Conservation (phyloP, 2,113 vertebrate species). For the Chiloscyllium plagiosum region DNA sequence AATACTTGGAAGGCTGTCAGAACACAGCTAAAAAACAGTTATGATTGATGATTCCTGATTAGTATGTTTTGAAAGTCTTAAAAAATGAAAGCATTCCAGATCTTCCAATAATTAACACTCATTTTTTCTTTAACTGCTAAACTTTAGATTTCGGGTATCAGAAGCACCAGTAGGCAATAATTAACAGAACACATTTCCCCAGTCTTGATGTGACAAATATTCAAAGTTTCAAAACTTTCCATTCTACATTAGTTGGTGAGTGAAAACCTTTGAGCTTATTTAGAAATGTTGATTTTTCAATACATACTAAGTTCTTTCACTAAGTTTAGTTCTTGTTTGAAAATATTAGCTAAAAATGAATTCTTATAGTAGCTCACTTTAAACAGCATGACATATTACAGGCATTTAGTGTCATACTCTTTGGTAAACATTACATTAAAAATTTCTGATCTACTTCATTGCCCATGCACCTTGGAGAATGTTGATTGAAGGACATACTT, state of each 20-base stretch:
- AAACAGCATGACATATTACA: neutral
- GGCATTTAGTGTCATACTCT: neutral
- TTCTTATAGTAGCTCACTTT: neutral
- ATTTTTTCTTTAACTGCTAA: neutral
- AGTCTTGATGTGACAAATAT: neutral
- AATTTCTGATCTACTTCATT: neutral
- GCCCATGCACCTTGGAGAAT: neutral
- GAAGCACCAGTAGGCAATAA: neutral
- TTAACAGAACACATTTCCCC: neutral
- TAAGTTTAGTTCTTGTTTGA: neutral
- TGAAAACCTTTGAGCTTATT: constrained; percentile 3
- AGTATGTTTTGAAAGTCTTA: neutral
- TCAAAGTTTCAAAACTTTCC: neutral
- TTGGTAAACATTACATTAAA: neutral
- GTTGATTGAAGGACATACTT: neutral
- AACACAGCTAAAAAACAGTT: neutral
- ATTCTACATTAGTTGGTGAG: constrained; percentile 1
- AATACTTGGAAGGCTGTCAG: neutral
- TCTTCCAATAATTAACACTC: neutral
- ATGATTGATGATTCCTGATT: neutral
- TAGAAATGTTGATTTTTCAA: neutral
- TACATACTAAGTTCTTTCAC: neutral
- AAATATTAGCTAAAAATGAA: neutral
- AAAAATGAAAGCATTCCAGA: neutral
- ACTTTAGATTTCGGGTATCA: neutral